These are phyloP conservation scores for Drosophila rubida DNA, from an alignment of 2,888 invertebrate species.

Conservation along the genomic window DNA sequence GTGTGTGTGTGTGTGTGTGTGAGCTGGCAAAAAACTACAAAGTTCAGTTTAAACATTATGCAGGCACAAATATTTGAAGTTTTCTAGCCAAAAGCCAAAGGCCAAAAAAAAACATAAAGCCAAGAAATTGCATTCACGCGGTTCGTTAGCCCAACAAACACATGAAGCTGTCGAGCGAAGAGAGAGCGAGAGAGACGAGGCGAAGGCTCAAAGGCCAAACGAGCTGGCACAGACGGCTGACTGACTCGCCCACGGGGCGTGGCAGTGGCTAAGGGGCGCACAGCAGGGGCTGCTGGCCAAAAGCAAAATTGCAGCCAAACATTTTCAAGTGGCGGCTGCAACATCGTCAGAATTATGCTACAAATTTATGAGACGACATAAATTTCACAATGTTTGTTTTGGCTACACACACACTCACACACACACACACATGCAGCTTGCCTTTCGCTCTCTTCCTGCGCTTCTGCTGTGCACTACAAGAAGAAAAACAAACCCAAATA, in stretches of 20 bases:
- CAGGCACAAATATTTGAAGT: slow-evolving; percentile 60
- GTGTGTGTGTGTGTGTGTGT: slow-evolving; percentile 19
- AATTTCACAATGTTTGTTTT: slow-evolving; percentile 80
- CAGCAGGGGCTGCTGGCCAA: slow-evolving; percentile 42
- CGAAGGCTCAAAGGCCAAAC: slow-evolving; percentile 67
- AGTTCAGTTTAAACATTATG: slow-evolving; percentile 47
- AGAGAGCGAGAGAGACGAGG: neutral
- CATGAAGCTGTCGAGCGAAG: slow-evolving; percentile 11
- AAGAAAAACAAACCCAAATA: slow-evolving; percentile 73
- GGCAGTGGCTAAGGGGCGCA: slow-evolving; percentile 12
- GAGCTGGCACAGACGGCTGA: slow-evolving; percentile 50
- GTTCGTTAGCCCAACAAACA: slow-evolving; percentile 79
- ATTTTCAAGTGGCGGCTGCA: slow-evolving; percentile 77
- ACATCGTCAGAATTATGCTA: slow-evolving; percentile 79
- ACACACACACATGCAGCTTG: slow-evolving; percentile 8
- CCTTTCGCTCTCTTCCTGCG: slow-evolving; percentile 17
- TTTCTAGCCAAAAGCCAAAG: slow-evolving; percentile 38
- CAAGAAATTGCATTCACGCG: slow-evolving; percentile 80
- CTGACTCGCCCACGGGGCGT: slow-evolving; percentile 32
- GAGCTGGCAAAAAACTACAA: slow-evolving; percentile 12
- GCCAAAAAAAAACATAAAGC: slow-evolving; percentile 42
- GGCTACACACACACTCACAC: slow-evolving; percentile 51
- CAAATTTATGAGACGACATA: slow-evolving; percentile 81
- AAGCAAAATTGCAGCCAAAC: slow-evolving; percentile 78
- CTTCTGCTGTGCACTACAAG: slow-evolving; percentile 26